Percentiles rank a stretch among this genome's conserved stretches.
These are phyloP conservation scores for Falco concolor DNA, from an alignment of 2,797 vertebrate genomes.

Conservation along the genomic window DNA sequence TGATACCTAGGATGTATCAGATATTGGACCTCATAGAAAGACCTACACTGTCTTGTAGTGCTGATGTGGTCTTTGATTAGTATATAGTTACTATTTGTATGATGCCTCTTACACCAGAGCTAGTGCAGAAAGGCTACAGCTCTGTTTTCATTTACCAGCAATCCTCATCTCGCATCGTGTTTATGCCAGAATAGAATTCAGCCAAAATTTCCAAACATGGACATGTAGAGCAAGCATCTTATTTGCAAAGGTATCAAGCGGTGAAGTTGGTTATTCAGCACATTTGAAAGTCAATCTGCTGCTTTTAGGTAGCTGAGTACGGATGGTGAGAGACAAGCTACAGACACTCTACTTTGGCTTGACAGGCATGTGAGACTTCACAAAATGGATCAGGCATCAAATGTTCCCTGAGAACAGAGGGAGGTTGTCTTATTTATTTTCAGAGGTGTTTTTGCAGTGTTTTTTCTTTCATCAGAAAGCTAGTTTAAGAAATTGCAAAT, in stretches of 20 bases:
- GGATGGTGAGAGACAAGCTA: constrained; percentile 51
- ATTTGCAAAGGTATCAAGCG: neutral
- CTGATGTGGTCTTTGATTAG: neutral
- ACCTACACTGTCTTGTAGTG: neutral
- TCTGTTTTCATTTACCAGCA: constrained; percentile 10
- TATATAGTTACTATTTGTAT: neutral
- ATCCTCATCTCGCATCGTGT: neutral
- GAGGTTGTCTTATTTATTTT: constrained; percentile 59
- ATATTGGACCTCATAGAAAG: neutral
- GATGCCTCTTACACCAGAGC: neutral
- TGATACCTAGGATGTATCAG: neutral
- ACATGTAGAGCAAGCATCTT: neutral
- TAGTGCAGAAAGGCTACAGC: neutral
- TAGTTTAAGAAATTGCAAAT: constrained; percentile 28
- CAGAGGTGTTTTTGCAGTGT: constrained; percentile 41
- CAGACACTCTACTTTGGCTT: constrained; percentile 33
- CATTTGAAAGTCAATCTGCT: constrained; percentile 44
- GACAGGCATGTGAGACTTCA: constrained; percentile 53
- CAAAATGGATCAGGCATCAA: constrained; percentile 49
- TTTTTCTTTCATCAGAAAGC: constrained; percentile 49
- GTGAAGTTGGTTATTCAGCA: constrained; percentile 38
- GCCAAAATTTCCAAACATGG: constrained; percentile 25
- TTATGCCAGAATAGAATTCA: neutral
- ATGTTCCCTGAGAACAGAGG: constrained; percentile 50
- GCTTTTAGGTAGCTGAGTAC: constrained; percentile 5